Conservation (phyloP, 2,888 invertebrate species). For the Erannis defoliaria region DNA sequence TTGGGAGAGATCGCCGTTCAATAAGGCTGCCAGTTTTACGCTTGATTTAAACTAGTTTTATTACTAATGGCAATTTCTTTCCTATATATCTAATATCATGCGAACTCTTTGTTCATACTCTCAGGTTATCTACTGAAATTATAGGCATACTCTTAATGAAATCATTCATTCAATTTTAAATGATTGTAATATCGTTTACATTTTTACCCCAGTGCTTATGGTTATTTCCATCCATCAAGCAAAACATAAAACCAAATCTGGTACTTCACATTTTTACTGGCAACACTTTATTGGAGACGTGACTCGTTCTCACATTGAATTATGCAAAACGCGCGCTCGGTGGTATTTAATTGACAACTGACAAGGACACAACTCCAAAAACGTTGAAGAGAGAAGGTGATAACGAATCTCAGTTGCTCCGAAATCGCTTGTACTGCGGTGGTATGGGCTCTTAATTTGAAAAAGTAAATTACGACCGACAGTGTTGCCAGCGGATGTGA, state of each 20-base stretch:
- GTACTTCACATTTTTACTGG: constrained; percentile 46
- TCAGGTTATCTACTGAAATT: no score
- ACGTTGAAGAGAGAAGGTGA: neutral
- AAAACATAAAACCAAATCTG: constrained; percentile 38
- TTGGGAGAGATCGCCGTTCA: no score
- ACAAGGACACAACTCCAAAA: neutral
- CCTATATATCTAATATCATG: no score
- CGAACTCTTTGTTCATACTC: no score
- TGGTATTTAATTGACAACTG: constrained; percentile 49
- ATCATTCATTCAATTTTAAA: neutral
- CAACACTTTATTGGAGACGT: constrained; percentile 46
- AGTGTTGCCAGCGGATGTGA: constrained; percentile 50
- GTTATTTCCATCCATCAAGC: constrained; percentile 28
- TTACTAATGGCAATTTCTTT: no score
- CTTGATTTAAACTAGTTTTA: no score
- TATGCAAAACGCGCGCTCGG: constrained; percentile 55
- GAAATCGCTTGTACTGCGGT: constrained; percentile 3
- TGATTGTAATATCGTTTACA: neutral
- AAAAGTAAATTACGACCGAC: constrained; percentile 50
- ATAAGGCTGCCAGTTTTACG: no score
- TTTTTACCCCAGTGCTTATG: neutral
- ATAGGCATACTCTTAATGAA: no score
- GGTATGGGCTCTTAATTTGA: constrained; percentile 11
- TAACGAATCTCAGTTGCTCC: neutral
- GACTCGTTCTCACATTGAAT: constrained; percentile 50